Conservation (phyloP, 2,797 vertebrate genomes). For the Hoplostethus atlanticus region DNA sequence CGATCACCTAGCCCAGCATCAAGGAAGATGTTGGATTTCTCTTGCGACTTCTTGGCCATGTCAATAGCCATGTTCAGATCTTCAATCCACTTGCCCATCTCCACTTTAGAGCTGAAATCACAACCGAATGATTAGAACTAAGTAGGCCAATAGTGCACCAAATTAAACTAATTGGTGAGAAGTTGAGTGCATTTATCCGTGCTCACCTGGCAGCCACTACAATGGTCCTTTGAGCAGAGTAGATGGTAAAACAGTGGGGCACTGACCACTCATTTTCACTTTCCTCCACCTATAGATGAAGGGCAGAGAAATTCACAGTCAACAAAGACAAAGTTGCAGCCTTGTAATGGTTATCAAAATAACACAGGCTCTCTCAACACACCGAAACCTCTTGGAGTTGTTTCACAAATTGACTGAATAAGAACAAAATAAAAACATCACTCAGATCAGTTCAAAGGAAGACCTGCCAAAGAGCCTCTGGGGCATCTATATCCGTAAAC, state of each 20-base stretch:
- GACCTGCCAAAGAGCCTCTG: slow-evolving; percentile 18
- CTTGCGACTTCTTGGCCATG: slow-evolving; percentile 87
- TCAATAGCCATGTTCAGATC: slow-evolving; percentile 93
- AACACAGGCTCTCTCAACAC: background rate
- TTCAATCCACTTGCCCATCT: slow-evolving; percentile 97
- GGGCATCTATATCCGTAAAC: slow-evolving; percentile 17
- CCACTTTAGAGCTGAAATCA: slow-evolving; percentile 88
- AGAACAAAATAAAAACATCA: slow-evolving; percentile 5
- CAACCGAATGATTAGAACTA: slow-evolving; percentile 8
- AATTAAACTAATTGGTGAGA: background rate
- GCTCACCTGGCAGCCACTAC: slow-evolving; percentile 95
- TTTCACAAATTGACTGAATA: slow-evolving; percentile 10
- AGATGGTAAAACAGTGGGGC: slow-evolving; percentile 97
- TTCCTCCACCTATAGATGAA: slow-evolving; percentile 89
- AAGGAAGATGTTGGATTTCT: slow-evolving; percentile 82
- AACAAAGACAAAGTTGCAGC: background rate
- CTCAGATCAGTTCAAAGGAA: background rate
- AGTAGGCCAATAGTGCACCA: background rate
- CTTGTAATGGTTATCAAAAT: background rate
- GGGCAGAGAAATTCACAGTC: background rate
- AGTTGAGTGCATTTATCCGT: background rate
- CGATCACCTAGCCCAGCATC: slow-evolving; percentile 78
- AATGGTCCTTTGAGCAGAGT: slow-evolving; percentile 93
- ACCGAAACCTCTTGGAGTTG: background rate
- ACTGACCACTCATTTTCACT: slow-evolving; percentile 91